These are phyloP conservation scores for Pelecanoides urinatrix DNA, from an alignment of 2,113 vertebrate species.

Conservation along the genomic window DNA sequence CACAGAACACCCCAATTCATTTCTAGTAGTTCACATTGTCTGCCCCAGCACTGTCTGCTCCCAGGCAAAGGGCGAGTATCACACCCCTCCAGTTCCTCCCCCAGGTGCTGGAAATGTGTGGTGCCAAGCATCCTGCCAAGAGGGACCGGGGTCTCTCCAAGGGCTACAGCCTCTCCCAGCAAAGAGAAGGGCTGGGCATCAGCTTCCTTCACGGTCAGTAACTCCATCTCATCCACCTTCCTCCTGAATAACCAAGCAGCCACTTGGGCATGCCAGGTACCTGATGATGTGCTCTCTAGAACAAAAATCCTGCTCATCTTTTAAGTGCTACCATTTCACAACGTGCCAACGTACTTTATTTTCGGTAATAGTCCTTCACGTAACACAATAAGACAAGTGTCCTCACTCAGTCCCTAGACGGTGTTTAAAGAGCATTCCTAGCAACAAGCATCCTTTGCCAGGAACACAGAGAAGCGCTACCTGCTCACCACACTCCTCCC, in stretches of 20 bases:
- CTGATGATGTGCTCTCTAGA: neutral
- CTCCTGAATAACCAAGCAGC: neutral
- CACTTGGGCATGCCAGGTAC: neutral
- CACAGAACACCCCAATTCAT: neutral
- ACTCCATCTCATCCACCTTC: neutral
- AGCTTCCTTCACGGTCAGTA: neutral
- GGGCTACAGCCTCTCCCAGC: neutral
- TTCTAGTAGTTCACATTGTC: neutral
- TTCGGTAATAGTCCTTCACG: conserved; percentile 36
- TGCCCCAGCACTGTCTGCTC: neutral
- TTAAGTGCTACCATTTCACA: neutral
- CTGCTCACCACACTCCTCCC: neutral
- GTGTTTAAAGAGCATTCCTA: neutral
- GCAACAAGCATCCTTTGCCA: neutral
- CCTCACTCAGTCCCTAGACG: neutral
- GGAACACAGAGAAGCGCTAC: neutral
- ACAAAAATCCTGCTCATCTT: conserved; percentile 10
- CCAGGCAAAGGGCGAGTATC: neutral
- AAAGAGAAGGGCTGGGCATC: neutral
- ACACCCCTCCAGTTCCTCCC: neutral
- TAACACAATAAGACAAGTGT: neutral
- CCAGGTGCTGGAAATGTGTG: neutral
- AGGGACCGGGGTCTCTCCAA: neutral
- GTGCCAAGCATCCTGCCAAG: neutral
- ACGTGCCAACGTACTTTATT: neutral